Conservation (phyloP, 2,797 vertebrate species). For the Bucorvus abyssinicus region DNA sequence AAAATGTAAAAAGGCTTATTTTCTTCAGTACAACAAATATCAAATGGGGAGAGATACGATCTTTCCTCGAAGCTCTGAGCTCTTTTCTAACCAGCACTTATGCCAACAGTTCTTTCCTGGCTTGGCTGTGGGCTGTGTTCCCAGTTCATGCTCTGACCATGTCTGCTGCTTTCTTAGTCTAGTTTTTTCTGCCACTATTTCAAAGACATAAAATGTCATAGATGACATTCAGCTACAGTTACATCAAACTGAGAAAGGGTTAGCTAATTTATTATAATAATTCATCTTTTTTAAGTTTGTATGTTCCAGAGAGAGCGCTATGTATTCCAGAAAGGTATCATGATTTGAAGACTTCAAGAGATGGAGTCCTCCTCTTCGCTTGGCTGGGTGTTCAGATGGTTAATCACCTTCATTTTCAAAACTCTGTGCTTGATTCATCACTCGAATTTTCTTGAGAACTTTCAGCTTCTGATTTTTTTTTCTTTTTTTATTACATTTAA, state of each 20-base stretch:
- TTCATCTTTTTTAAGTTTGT: background rate
- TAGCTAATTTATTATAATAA: background rate
- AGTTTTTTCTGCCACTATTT: background rate
- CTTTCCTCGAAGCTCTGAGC: constrained; percentile 4
- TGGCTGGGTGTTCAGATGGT: background rate
- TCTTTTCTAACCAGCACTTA: constrained; percentile 27
- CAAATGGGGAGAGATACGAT: constrained; percentile 7
- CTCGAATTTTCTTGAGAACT: background rate
- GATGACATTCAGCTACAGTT: background rate
- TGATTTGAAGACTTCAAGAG: background rate
- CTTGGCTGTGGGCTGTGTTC: constrained; percentile 6
- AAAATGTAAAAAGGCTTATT: background rate
- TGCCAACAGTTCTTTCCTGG: background rate
- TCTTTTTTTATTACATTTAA: background rate
- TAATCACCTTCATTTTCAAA: background rate
- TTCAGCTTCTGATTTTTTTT: background rate
- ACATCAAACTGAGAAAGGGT: background rate
- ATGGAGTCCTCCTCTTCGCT: background rate
- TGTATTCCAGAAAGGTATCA: background rate
- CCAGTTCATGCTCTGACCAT: constrained; percentile 21
- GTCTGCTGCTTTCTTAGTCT: background rate
- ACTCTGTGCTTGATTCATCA: background rate
- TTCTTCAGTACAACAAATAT: constrained; percentile 13
- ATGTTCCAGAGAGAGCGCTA: background rate
- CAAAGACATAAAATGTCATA: background rate